Base-by-base conservation (phyloP, 2,113 vertebrate genomes). In the Hemiscyllium ocellatum region DNA sequence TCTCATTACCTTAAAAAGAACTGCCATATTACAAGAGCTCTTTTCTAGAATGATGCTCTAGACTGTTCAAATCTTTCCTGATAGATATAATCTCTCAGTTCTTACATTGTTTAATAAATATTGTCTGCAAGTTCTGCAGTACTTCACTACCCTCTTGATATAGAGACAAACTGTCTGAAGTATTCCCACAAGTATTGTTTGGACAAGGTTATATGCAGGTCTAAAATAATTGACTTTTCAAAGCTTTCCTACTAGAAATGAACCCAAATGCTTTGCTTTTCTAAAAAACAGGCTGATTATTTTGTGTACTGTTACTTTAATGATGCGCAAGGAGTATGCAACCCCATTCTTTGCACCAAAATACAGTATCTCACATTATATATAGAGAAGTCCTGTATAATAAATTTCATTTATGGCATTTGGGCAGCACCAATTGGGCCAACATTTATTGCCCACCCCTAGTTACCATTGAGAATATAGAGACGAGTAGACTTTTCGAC, bases 31-130 rank as follows among this genome's bases (percentile, higher is more conserved):
- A 83, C 10, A n/a, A 37, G 13, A 83, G n/a, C 19, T 37, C 13
- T 80, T n/a, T 83, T 83, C 15, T 80, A 13, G n/a, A 83, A n/a
- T 37, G 3, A 37, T 37, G 33, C 13, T 15, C 78, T 5, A 42
- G n/a, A n/a, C n/a, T 83, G n/a, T 83, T 83, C n/a, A 83, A 76
- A 83, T 83, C 78, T 83, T 83, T 83, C n/a, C 78, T 20, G 15
- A 83, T 42, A 83, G 33, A 15, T 83, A 83, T 37, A 83, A 83
- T 37, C 78, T n/a, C 76, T 42, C 13, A 42, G 76, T 80, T 80
- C 76, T 80, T 33, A 15, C n/a, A 37, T n/a, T 1, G n/a, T 80
- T 80, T 80, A n/a, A 15, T 80, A 33, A 83, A 42, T 37, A n/a
- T 19, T 19, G 15, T 37, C 29, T 78, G 72, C 8, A n/a, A 12